Percentiles rank a stretch among this genome's conserved stretches.
These are phyloP conservation scores for Scaptomyza reducta DNA, from an alignment of 2,888 invertebrate genomes.

Conservation along the genomic window DNA sequence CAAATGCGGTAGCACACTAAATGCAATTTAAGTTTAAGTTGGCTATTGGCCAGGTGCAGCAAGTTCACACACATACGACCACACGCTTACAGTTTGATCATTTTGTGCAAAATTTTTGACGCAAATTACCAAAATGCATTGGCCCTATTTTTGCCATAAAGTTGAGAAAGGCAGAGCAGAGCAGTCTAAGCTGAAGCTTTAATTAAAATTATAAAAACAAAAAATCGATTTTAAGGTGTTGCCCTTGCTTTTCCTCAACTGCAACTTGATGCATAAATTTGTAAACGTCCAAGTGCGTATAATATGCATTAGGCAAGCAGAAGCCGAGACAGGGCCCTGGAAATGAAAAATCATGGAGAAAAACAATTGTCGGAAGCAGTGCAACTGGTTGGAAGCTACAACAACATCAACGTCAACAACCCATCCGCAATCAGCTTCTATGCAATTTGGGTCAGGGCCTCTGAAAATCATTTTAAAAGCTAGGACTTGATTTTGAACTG, in stretches of 20 bases:
- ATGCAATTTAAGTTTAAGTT: slow-evolving; percentile 41
- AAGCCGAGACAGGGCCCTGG: slow-evolving; percentile 18
- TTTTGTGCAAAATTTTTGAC: slow-evolving; percentile 71
- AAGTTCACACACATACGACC: background rate
- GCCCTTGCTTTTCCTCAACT: no score
- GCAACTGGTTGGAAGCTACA: slow-evolving; percentile 54
- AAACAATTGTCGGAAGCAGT: slow-evolving; percentile 39
- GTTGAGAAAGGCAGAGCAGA: background rate
- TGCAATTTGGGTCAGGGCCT: slow-evolving; percentile 42
- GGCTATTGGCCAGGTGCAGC: slow-evolving; percentile 14
- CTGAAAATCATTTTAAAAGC: slow-evolving; percentile 34
- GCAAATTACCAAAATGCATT: slow-evolving; percentile 70
- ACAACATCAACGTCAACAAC: background rate
- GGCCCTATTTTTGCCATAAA: slow-evolving; percentile 9
- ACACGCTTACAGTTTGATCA: slow-evolving; percentile 56
- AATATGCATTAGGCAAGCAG: slow-evolving; percentile 62
- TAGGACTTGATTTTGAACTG: slow-evolving; percentile 18
- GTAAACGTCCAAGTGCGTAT: slow-evolving; percentile 67
- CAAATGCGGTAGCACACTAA: slow-evolving; percentile 24
- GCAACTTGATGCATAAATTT: slow-evolving; percentile 62
- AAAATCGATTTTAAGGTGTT: slow-evolving; percentile 55
- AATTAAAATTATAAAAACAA: slow-evolving; percentile 77
- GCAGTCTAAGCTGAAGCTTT: slow-evolving; percentile 47
- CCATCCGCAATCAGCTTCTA: slow-evolving; percentile 27
- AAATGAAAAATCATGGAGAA: slow-evolving; percentile 62